Conservation (phyloP, 2,888 invertebrate species). For the Sepiola atlantica region DNA sequence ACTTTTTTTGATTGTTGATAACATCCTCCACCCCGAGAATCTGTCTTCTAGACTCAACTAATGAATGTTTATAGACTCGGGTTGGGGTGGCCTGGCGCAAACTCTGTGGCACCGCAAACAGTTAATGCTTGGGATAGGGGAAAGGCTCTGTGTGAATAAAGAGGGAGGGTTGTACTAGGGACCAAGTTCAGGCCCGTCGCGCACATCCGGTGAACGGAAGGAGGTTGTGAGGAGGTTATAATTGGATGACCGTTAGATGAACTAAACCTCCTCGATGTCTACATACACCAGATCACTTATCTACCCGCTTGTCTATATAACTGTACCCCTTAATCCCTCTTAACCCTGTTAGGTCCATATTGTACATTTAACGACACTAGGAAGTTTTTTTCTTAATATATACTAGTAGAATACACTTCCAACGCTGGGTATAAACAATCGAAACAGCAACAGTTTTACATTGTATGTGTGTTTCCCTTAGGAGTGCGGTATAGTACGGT, state of each 20-base stretch:
- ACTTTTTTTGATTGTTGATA: background rate
- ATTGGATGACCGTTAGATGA: background rate
- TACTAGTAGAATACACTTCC: too few species aligned
- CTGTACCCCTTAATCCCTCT: background rate
- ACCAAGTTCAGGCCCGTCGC: background rate
- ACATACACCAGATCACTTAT: background rate
- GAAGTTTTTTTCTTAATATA: too few species aligned
- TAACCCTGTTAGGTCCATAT: background rate
- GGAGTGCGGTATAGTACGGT: too few species aligned
- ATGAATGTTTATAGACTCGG: background rate
- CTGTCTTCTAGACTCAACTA: background rate
- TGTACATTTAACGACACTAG: too few species aligned
- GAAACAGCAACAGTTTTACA: too few species aligned
- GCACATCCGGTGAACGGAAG: background rate
- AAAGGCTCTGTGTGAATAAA: background rate
- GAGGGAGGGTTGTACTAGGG: background rate
- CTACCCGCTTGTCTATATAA: background rate
- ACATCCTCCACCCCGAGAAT: background rate
- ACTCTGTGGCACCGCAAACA: background rate
- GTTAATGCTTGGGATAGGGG: background rate
- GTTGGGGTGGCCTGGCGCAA: background rate
- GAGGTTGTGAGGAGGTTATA: background rate
- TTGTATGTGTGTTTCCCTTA: too few species aligned
- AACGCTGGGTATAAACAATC: too few species aligned
- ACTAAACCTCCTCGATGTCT: background rate